Percentiles rank a stretch among this genome's conserved stretches.
Evolutionary conservation across 1,140 invertebrate species (phyloP).

Genomic region (Temnothorax curvispinosus): DNA sequence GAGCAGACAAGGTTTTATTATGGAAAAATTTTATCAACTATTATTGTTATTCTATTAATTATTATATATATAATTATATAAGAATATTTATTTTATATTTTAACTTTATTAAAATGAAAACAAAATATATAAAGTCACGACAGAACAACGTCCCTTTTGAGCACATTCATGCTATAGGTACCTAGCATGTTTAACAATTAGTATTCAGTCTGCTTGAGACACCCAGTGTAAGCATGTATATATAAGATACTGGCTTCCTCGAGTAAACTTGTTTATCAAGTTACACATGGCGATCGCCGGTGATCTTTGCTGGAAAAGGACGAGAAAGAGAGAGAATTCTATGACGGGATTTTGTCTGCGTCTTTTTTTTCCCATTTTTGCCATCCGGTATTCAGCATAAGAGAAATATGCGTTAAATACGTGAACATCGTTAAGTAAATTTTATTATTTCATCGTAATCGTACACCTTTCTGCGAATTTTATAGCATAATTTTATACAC

Average conservation of each 20-base stretch:
- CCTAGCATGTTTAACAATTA: slow-evolving; percentile 58
- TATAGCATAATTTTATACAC: no score
- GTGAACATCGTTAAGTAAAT: background rate
- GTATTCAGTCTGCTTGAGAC: slow-evolving; percentile 65
- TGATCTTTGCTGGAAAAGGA: slow-evolving; percentile 50
- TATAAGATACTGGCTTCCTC: slow-evolving; percentile 70
- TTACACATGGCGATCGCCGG: slow-evolving; percentile 62
- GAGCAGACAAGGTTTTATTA: background rate
- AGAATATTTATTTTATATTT: background rate
- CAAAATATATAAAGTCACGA: background rate
- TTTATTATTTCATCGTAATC: background rate
- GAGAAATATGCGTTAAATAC: background rate
- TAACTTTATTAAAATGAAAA: background rate
- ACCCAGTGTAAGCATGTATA: slow-evolving; percentile 68
- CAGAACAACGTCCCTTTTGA: slow-evolving; percentile 7
- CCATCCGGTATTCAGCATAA: background rate
- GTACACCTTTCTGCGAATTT: background rate
- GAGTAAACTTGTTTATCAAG: slow-evolving; percentile 76
- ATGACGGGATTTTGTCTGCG: slow-evolving; percentile 51
- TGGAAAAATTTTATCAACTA: background rate
- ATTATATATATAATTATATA: background rate
- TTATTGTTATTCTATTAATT: background rate
- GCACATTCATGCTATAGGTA: background rate
- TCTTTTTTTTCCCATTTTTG: slow-evolving; percentile 10
- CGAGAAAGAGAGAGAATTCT: slow-evolving; percentile 55